Evolutionary conservation across 2,797 vertebrate species (phyloP), one percentile per base, ranked within the genome.

Genomic region (Dicrostonyx torquatus): DNA sequence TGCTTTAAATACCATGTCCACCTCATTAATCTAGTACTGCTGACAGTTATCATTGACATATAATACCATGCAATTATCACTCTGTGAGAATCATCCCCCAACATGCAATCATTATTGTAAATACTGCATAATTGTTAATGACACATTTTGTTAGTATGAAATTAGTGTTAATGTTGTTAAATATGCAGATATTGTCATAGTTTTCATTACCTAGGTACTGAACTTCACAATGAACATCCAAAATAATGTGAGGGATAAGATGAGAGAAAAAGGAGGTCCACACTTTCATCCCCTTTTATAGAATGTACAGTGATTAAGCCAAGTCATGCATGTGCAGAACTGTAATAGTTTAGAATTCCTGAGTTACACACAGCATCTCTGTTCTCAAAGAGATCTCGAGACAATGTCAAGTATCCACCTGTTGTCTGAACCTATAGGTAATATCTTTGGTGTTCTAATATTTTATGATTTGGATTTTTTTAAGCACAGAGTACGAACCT

Each of bases 1-100:
- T 64, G 34, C 7, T 64, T 84, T 80, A 91, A 89, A 89, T 20
- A 60, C 55, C 48, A 22, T 55, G 2, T 0, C 24, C 9, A 7
- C 43, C 82, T 89, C 50, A 58, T 77, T 76, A 94, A 93, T 15
- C 20, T 92, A 84, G 40, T 78, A 40, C 29, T 92, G 50, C 75
- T 88, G 93, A 31, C 76, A 90, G 34, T 73, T 94, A 79, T 64
- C 78, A 78, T 88, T 92, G 84, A 43, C 45, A 86, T 77, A 43
- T 55, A 55, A 29, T 53, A 43, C 31, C 62, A 92, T 78, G 17
- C 29, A 82, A 78, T 86, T 88, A 94, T 83, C 45, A 72, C 4
- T 50, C 31, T 94, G 29, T 9, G 37, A 89, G 26, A 64, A 92
- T 77, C 58, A 9, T 87, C n/a, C 15, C 37, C 58, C 45, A 43